phyloP scores from a whole-genome alignment of 2,113 vertebrate species.

The Strigops habroptila region DNA sequence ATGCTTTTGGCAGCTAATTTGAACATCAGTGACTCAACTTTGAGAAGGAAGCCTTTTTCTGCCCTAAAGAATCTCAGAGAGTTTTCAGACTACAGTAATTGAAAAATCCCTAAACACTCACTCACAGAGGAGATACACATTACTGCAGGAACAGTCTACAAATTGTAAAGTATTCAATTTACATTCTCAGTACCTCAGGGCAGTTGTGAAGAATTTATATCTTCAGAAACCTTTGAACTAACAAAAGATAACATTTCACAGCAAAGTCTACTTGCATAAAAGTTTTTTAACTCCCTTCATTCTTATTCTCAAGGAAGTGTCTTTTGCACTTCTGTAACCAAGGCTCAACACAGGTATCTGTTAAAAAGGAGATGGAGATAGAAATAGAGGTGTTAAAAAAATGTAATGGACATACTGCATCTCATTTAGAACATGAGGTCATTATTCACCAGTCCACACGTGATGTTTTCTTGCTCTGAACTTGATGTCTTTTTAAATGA shows the following conservation, averaged over 20 bases:
- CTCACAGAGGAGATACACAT: slow-evolving; percentile 82
- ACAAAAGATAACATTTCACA: slow-evolving; percentile 83
- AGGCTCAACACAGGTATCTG: background rate
- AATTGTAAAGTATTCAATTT: slow-evolving; percentile 85
- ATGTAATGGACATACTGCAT: slow-evolving; percentile 16
- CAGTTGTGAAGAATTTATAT: slow-evolving; percentile 83
- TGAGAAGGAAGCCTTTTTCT: slow-evolving; percentile 75
- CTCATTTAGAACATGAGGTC: slow-evolving; percentile 28
- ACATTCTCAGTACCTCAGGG: slow-evolving; percentile 80
- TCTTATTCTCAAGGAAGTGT: slow-evolving; percentile 56
- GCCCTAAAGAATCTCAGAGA: slow-evolving; percentile 80
- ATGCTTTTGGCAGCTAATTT: slow-evolving; percentile 83
- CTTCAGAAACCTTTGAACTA: slow-evolving; percentile 84
- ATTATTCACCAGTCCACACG: slow-evolving; percentile 19
- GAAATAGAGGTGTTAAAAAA: slow-evolving; percentile 22
- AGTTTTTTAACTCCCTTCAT: slow-evolving; percentile 74
- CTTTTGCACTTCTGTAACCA: slow-evolving; percentile 29
- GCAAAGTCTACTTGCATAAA: slow-evolving; percentile 74
- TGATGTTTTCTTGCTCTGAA: slow-evolving; percentile 10
- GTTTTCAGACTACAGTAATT: slow-evolving; percentile 83
- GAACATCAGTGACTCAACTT: slow-evolving; percentile 80
- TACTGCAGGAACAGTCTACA: slow-evolving; percentile 79
- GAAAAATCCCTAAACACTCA: slow-evolving; percentile 83
- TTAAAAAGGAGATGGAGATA: slow-evolving; percentile 12
- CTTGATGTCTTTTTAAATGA: slow-evolving; percentile 38